phyloP scores from a whole-genome alignment of 2,888 invertebrate genomes.

The Phanerotoma sp. region DNA sequence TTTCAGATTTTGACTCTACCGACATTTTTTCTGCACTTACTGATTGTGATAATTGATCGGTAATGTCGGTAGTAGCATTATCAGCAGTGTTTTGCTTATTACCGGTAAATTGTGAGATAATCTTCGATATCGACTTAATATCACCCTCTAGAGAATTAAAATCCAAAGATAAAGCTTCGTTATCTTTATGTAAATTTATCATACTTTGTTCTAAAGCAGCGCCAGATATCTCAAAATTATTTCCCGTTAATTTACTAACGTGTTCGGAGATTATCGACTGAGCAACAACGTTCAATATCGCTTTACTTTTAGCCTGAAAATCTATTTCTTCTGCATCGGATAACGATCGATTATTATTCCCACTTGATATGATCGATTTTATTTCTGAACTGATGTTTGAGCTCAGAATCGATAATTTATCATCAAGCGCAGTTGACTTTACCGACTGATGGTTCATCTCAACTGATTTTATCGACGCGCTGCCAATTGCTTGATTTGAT shows the following conservation, averaged over 20 bases:
- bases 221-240: slow-evolving; percentile 28
- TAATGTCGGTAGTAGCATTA: background rate
- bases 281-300: slow-evolving; percentile 49
- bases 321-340: slow-evolving; percentile 48
- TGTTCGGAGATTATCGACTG: slow-evolving; percentile 49
- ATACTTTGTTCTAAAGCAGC: slow-evolving; percentile 37
- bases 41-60: background rate
- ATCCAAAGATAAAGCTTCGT: slow-evolving; percentile 39
- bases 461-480: background rate
- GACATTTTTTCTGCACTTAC: no score
- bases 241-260: slow-evolving; percentile 33
- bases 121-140: slow-evolving; percentile 41
- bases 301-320: slow-evolving; percentile 46
- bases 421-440: background rate
- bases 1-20: no score
- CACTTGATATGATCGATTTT: slow-evolving; percentile 32
- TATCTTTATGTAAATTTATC: slow-evolving; percentile 37
- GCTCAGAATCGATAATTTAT: slow-evolving; percentile 26
- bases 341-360: no score
- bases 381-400: slow-evolving; percentile 26
- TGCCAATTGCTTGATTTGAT: no score
- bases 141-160: slow-evolving; percentile 38
- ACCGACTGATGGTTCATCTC: background rate
- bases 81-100: slow-evolving; percentile 26
- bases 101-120: slow-evolving; percentile 37